Conservation (phyloP, 1,140 invertebrate genomes). For the Mesaphorura yosii region DNA sequence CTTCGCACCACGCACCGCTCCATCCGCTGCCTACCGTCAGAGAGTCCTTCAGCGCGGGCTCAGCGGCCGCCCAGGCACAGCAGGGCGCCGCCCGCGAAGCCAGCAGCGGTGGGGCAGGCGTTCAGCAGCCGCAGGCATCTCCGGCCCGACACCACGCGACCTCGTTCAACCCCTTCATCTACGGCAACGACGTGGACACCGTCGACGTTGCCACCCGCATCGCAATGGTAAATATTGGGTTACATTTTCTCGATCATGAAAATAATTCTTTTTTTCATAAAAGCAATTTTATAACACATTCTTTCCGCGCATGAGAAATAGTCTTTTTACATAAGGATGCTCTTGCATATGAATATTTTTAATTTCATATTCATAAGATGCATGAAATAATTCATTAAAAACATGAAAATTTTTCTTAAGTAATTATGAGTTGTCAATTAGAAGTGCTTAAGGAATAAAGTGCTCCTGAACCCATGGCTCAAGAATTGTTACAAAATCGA, state of each 20-base stretch:
- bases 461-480: no score
- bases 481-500: no score
- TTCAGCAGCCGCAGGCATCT: background rate
- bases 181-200: constrained; percentile 92
- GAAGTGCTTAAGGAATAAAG: no score
- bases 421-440: no score
- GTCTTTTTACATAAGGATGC: no score
- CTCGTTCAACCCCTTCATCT: constrained; percentile 73
- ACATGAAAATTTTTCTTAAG: no score
- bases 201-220: constrained; percentile 97
- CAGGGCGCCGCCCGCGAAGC: background rate
- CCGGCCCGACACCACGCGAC: constrained; percentile 18
- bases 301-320: no score
- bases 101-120: background rate
- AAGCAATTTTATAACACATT: no score
- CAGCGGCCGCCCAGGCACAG: background rate
- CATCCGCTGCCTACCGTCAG: background rate
- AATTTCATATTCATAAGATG: no score
- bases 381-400: no score
- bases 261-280: background rate
- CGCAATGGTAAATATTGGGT: constrained; percentile 67
- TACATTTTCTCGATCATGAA: background rate
- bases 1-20: background rate
- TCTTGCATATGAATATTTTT: no score
- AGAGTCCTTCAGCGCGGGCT: background rate